Percentiles rank a stretch among this genome's conserved stretches.
These are phyloP conservation scores for Palythoa caribaeorum DNA, from an alignment of 92 coral and sea anemone species.

Conservation along the genomic window DNA sequence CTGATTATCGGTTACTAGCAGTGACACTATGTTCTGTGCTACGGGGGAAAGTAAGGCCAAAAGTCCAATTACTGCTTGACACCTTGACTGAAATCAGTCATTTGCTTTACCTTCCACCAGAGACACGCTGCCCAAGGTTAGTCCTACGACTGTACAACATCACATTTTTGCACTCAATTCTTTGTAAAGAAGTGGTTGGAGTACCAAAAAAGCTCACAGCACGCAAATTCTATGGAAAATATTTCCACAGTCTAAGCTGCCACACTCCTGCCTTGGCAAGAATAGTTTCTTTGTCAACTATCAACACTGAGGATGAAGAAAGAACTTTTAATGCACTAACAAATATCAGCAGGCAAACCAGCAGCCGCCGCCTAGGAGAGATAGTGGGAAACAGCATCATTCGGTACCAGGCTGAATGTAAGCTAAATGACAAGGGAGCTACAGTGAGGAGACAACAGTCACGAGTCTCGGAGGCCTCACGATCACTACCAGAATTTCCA, in stretches of 20 bases:
- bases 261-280: slow-evolving; percentile 52
- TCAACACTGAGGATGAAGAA: slow-evolving; percentile 52
- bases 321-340: slow-evolving; percentile 36
- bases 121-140: slow-evolving; percentile 43
- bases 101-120: slow-evolving; percentile 20
- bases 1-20: neutral
- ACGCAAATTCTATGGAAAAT: slow-evolving; percentile 47
- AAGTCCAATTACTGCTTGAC: slow-evolving; percentile 48
- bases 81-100: slow-evolving; percentile 37
- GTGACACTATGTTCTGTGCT: neutral
- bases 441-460: slow-evolving; percentile 48
- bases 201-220: slow-evolving; percentile 38
- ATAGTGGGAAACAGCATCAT: slow-evolving; percentile 64
- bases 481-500: slow-evolving; percentile 45
- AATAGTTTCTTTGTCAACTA: slow-evolving; percentile 36
- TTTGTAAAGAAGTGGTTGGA: slow-evolving; percentile 45
- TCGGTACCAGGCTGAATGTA: slow-evolving; percentile 52
- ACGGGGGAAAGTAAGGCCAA: slow-evolving; percentile 3
- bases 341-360: slow-evolving; percentile 41
- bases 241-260: slow-evolving; percentile 47
- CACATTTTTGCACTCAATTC: slow-evolving; percentile 43
- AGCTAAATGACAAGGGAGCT: slow-evolving; percentile 2
- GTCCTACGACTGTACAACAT: slow-evolving; percentile 47
- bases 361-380: slow-evolving; percentile 56
- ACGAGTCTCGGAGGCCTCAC: slow-evolving; percentile 47